Evolutionary conservation across 2,797 vertebrate genomes (phyloP), one percentile per base, ranked within the genome.

Genomic region (Scolopax rusticola): DNA sequence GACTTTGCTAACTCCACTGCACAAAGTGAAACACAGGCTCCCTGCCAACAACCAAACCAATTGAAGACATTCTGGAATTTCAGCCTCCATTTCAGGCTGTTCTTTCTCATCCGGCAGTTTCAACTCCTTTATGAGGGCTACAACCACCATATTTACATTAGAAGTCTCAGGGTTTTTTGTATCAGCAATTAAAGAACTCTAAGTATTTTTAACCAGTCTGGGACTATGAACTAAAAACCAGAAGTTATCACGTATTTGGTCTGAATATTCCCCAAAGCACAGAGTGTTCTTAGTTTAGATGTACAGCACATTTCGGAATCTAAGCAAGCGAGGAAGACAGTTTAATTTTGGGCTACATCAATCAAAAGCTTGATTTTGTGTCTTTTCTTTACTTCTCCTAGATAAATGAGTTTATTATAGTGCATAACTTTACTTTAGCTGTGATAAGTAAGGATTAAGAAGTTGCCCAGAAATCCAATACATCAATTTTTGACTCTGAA

Each of bases 11-110:
- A 93, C 82, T 94, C 76, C 56, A 75, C 69, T 48, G 89, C 51
- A 95, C 33, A 61, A 94, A 97, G 73, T 41, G 88, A 96, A 96
- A 95, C 48, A 47, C 91, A 90, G 95, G 97, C 94, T 95, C 47
- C 63, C 86, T 96, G 96, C 95, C 96, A 96, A 96, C 73, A 96
- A 64, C 88, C 84, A 95, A 95, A 90, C 89, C 91, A 96, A 95
- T 3, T 94, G 91, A 97, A 96, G 96, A 94, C 85, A 84, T 90
- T 94, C 95, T 90, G 87, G 95, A 96, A 97, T 97, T 95, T 96
- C 94, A 96, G 94, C 92, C 96, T 97, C 95, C 96, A 96, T 97
- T 97, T 97, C 96, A 96, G 90, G 96, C 90, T 67, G 81, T 67
- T 91, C 91, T 79, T 48, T 86, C 74, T 93, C 84, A 92, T 78